Percentiles rank a stretch among this genome's conserved stretches.
These are phyloP conservation scores for Falco novaeseelandiae DNA, from an alignment of 2,797 vertebrate genomes.

Conservation along the genomic window DNA sequence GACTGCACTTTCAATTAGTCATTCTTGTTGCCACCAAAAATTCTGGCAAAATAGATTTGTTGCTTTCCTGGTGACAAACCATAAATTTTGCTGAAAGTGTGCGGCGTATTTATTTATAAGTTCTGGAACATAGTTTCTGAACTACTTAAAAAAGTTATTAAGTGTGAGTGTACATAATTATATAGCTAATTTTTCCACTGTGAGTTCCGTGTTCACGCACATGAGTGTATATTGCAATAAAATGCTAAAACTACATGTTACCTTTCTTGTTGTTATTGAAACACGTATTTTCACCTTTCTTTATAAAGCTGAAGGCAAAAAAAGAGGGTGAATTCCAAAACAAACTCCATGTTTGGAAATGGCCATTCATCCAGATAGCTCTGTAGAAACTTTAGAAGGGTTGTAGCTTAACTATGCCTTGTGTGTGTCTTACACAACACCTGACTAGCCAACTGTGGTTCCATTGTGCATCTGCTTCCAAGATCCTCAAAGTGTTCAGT, in stretches of 20 bases:
- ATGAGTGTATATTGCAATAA: not conserved
- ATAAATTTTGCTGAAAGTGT: not conserved
- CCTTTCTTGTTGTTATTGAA: not conserved
- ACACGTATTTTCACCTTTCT: not conserved
- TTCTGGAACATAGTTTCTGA: not conserved
- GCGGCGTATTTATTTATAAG: not conserved
- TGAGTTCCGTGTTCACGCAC: not conserved
- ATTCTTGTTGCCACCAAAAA: not conserved
- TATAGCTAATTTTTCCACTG: not conserved
- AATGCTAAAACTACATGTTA: rapidly evolving
- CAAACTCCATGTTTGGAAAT: not conserved
- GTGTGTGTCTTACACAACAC: rapidly evolving
- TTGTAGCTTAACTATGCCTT: not conserved
- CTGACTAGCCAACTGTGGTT: not conserved
- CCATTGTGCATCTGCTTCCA: not conserved
- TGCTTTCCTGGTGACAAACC: not conserved
- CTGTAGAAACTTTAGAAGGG: not conserved
- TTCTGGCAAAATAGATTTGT: not conserved
- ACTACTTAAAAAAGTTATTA: not conserved
- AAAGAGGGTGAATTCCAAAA: not conserved
- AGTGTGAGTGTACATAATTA: not conserved
- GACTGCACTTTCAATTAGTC: not conserved
- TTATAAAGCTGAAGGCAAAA: not conserved
- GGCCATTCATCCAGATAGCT: not conserved
- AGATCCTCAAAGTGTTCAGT: not conserved